A percentile compares a stretch with the other conserved stretches of the same genome.
Evolutionary conservation across 2,113 vertebrate species (phyloP).

Genomic region (Clupea harengus): DNA sequence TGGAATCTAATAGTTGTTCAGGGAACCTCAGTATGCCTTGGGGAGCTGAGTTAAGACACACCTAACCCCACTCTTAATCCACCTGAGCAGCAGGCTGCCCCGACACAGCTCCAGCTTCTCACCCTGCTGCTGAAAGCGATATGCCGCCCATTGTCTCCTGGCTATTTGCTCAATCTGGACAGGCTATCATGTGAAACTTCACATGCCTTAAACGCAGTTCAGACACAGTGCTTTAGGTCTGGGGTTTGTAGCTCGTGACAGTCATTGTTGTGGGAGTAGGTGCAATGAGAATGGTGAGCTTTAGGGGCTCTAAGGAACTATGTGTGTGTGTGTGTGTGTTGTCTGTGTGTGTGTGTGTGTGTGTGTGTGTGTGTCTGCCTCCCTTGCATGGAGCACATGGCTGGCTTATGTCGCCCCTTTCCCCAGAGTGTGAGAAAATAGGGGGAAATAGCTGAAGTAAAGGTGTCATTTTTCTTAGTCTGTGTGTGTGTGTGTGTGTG

Average conservation of each 20-base stretch:
- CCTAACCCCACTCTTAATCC: background rate
- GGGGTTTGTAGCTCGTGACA: background rate
- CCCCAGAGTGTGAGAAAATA: constrained; percentile 66
- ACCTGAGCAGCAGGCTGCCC: background rate
- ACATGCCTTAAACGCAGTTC: background rate
- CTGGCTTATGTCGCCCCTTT: constrained; percentile 62
- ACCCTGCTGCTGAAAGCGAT: background rate
- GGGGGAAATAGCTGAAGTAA: constrained; percentile 70
- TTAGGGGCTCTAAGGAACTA: background rate
- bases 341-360: background rate
- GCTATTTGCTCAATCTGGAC: background rate
- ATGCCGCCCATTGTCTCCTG: background rate
- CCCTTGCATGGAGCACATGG: constrained; percentile 58
- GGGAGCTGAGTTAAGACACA: background rate
- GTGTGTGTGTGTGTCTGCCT: background rate
- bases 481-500: constrained; percentile 25
- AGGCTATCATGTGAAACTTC: background rate
- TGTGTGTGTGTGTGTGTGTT: constrained; percentile 13
- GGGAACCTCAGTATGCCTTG: background rate
- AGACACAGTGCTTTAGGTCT: background rate
- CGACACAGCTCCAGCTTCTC: background rate
- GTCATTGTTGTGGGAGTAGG: background rate
- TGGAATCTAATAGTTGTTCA: background rate
- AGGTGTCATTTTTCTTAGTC: constrained; percentile 70
- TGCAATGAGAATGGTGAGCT: background rate